Conservation (phyloP, 2,888 invertebrate genomes). For the Trypoxylon attenuatum region DNA sequence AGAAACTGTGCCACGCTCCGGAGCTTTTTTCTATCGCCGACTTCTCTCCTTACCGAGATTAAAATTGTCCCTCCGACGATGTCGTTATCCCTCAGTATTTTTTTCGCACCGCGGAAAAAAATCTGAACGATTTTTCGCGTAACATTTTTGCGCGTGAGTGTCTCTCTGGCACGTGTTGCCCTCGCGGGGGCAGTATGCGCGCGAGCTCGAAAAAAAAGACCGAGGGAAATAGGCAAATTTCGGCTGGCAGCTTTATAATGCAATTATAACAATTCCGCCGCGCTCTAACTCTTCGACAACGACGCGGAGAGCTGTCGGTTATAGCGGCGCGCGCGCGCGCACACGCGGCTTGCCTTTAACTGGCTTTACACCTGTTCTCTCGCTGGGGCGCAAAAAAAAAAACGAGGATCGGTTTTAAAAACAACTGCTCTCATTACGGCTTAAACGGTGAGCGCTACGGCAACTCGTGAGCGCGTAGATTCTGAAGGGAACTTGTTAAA, state of each 20-base stretch:
- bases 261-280: constrained; percentile 36
- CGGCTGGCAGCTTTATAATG: constrained; percentile 23
- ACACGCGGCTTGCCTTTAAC: background rate
- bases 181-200: background rate
- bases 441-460: too few relatives aligned
- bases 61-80: constrained; percentile 36
- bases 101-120: constrained; percentile 17
- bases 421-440: too few relatives aligned
- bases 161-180: background rate
- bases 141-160: background rate
- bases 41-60: constrained; percentile 11
- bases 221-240: background rate
- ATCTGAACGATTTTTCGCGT: constrained; percentile 7
- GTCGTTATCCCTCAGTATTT: constrained; percentile 27
- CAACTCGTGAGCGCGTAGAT: too few relatives aligned
- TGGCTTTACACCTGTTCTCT: too few relatives aligned
- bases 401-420: too few relatives aligned
- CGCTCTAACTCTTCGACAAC: constrained; percentile 3
- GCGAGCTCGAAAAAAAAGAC: background rate
- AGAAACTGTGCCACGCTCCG: constrained; percentile 25
- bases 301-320: background rate
- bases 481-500: too few relatives aligned
- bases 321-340: background rate
- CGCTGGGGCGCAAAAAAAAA: too few relatives aligned
- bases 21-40: constrained; percentile 3